Evolutionary conservation across 2,113 vertebrate species (phyloP).

Genomic region (Rana temporaria): DNA sequence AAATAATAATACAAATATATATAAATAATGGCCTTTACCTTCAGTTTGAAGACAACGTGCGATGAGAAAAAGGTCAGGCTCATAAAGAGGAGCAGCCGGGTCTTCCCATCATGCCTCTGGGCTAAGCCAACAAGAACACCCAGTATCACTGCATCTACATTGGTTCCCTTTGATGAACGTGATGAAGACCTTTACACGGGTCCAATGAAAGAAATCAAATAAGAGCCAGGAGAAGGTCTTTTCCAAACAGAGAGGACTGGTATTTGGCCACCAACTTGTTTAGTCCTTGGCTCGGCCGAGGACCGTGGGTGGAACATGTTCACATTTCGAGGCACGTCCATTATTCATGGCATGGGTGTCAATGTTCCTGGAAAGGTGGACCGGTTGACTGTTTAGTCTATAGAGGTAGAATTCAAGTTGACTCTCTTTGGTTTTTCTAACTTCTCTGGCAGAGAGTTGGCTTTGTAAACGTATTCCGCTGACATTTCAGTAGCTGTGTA

Average conservation of each 20-base stretch:
- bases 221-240: constrained; percentile 15
- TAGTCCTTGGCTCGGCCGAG: constrained; percentile 35
- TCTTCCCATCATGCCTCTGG: background rate
- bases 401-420: constrained; percentile 21
- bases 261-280: constrained; percentile 21
- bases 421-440: constrained; percentile 6
- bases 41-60: no score
- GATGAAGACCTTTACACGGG: background rate
- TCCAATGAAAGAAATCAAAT: constrained; percentile 10
- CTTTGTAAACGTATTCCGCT: constrained; percentile 29
- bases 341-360: constrained; percentile 45
- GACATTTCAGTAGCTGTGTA: constrained; percentile 27
- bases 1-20: no score
- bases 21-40: no score
- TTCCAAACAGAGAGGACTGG: constrained; percentile 25
- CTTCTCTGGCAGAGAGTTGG: constrained; percentile 13
- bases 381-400: constrained; percentile 54
- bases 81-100: background rate
- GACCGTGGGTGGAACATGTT: constrained; percentile 30
- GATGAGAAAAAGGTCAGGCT: no score
- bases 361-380: constrained; percentile 49
- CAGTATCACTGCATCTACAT: background rate
- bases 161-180: constrained; percentile 3
- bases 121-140: constrained; percentile 14
- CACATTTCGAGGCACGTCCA: constrained; percentile 50